phyloP scores from a whole-genome alignment of 2,113 vertebrate genomes.

The Casuarius casuarius region DNA sequence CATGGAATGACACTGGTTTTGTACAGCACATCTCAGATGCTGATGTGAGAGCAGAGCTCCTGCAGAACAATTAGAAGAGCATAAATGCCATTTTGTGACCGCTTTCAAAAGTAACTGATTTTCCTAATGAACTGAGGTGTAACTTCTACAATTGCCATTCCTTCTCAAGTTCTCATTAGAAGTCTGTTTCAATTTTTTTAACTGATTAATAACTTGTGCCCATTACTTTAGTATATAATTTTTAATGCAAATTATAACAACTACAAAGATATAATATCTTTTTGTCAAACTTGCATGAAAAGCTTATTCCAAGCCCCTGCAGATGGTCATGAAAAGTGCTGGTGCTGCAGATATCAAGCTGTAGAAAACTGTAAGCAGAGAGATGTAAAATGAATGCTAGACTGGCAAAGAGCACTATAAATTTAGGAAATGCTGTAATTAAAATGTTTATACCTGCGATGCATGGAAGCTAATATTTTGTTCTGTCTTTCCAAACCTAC shows the following conservation, averaged over 20 bases:
- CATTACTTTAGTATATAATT: background rate
- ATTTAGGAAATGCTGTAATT: background rate
- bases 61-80: background rate
- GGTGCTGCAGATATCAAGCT: background rate
- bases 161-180: background rate
- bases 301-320: background rate
- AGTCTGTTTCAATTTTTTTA: background rate
- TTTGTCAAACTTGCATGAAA: background rate
- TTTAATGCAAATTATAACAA: background rate
- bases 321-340: background rate
- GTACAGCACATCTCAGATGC: background rate
- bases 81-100: background rate
- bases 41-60: background rate
- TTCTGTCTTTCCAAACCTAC: slow-evolving; percentile 30
- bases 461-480: background rate
- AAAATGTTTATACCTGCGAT: background rate
- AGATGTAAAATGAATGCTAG: background rate
- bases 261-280: background rate
- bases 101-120: background rate
- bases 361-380: background rate
- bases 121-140: background rate
- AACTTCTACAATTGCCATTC: background rate
- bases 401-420: background rate
- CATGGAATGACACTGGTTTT: background rate
- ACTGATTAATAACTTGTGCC: background rate